Percentiles rank a stretch among this genome's conserved stretches.
Conservation (phyloP, 1,140 invertebrate species). For the Linepithema humile region DNA sequence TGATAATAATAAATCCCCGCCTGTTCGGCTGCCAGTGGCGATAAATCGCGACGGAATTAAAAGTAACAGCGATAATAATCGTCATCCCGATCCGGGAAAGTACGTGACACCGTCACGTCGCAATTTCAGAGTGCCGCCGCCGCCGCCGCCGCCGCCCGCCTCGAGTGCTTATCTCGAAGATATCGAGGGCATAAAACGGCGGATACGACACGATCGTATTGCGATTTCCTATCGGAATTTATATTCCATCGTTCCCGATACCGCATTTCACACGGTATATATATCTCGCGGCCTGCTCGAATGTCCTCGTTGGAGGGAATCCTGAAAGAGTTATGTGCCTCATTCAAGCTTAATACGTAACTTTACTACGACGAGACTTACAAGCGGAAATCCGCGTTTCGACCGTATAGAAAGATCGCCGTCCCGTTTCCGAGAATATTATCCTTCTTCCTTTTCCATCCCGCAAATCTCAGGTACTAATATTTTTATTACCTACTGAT, state of each 20-base stretch:
- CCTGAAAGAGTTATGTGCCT: conserved; percentile 47
- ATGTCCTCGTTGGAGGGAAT: neutral
- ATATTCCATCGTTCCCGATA: conserved; percentile 45
- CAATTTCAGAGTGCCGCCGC: conserved; percentile 28
- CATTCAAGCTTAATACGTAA: conserved; percentile 46
- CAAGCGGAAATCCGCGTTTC: conserved; percentile 22
- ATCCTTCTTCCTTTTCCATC: neutral
- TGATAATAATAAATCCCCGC: conserved; percentile 38
- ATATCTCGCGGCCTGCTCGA: conserved; percentile 6
- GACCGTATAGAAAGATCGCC: conserved; percentile 27
- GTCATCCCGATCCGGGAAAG: conserved; percentile 5
- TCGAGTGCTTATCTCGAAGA: conserved; percentile 31
- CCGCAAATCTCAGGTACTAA: neutral
- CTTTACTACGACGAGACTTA: conserved; percentile 7
- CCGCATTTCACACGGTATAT: conserved; percentile 29
- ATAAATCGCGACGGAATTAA: conserved; percentile 46
- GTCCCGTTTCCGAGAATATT: neutral
- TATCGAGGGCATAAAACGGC: conserved; percentile 37
- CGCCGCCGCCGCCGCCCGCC: neutral
- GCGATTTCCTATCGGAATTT: conserved; percentile 54
- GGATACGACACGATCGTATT: conserved; percentile 45
- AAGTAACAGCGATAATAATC: conserved; percentile 40
- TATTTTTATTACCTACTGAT: neutral
- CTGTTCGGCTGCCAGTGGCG: neutral
- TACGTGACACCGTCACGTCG: neutral